Evolutionary conservation across 2,888 invertebrate species (phyloP), one percentile per base, ranked within the genome.

Genomic region (Torymus tubicola): DNA sequence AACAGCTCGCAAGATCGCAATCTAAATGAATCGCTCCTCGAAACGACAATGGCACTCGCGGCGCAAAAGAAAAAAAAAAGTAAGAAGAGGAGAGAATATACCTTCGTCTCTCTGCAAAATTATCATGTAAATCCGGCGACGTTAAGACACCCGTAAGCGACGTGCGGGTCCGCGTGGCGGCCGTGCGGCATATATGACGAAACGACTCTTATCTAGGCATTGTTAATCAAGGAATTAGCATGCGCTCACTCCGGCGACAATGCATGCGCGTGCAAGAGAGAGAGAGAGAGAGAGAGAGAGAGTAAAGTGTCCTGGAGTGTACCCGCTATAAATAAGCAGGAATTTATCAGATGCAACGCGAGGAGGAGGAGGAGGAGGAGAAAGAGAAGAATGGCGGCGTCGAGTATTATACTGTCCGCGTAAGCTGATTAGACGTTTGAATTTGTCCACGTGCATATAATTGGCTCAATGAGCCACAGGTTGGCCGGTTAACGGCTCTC

Each of bases 381-480:
- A 78, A 77, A 80, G 79, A 80, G 18, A 14, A 12, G 52, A 13
- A 24, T 5, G 86, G 86, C 87, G 82, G 11, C 24, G 24, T 58
- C 57, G 24, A 84, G 78, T 80, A 87, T 85, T 42, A 87, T 87
- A 87, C 87, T 87, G 85, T 86, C 78, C 85, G 42, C 42, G 84
- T 89, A 89, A 90, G 90, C 90, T 90, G 89, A 89, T 90, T 90
- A 90, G 87, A 86, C 84, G 85, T 86, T 86, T 87, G 88, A 90
- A 90, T 90, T 90, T 89, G 88, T 90, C 89, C 86, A 87, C 88
- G 87, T 89, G 88, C 86, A 85, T 87, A 88, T 89, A 89, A 88
- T 89, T 89, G 88, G 86, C 86, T 86, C 87, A 85, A 87, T 86
- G 84, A 87, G 84, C 80, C 75, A 82, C 86, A 83, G 84, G 85